Evolutionary conservation across 2,888 invertebrate species (phyloP), one percentile per base, ranked within the genome.

Genomic region (Epistrophe eligans): DNA sequence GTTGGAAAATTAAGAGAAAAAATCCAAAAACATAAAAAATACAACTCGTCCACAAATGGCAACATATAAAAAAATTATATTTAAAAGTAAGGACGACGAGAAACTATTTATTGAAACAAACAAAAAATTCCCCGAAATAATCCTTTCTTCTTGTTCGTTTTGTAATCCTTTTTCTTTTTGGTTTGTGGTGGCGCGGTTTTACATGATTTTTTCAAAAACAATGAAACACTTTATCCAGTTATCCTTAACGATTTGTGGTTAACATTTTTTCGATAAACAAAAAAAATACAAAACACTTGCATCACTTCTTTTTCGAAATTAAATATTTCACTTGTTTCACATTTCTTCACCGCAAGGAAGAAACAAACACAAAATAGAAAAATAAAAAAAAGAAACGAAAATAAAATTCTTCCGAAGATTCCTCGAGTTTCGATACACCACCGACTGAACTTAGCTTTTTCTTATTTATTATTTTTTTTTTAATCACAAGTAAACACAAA

Each of bases 11-110:
- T 87, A 87, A 72, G 79, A 76, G 57, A 79, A 87, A 83, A 87
- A 87, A 76, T 83, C 87, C 87, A 76, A 87, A 83, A 87, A 87
- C 87, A 83, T 76, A 87, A 87, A 87, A 83, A 79, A 79, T 79
- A 87, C 87, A 83, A 87, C 87, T 48, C 60, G 32, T 55, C 79
- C 83, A 76, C 79, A 87, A 45, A 66, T 74, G 87, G 79, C 71
- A 83, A 87, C 87, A 87, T 87, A 83, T 77, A 88, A 84, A 57
- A 24, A 88, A 84, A 83, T 80, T 67, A 73, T 60, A 66, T 72
- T 64, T 66, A 38, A 71, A 66, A 67, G 66, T 64, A 81, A 79
- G 57, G 76, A 84, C 55, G 55, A 79, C 19, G 52, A 55, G 66
- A 77, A 28, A 28, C 28, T 52, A 52, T 52, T 24, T 52, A 19